phyloP scores from a whole-genome alignment of 92 coral and sea anemone species.

The Parazoanthus darwini region DNA sequence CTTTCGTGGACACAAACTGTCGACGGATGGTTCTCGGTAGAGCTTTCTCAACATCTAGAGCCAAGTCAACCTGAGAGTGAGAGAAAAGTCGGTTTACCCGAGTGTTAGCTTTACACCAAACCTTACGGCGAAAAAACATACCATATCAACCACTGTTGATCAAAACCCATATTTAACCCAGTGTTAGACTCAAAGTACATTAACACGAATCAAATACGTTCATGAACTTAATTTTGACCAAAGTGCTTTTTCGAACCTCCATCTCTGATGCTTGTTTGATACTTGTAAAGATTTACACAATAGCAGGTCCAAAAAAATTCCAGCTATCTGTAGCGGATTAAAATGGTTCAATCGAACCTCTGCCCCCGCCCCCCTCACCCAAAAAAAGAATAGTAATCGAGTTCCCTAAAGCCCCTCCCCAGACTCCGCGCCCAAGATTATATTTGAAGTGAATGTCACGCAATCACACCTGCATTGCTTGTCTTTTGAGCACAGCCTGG shows the following conservation, averaged over 20 bases:
- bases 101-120: background rate
- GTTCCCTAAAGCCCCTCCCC: too few species aligned
- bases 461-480: conserved; percentile 85
- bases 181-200: background rate
- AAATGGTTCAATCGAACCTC: too few species aligned
- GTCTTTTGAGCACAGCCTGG: conserved; percentile 85
- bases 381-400: background rate
- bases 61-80: conserved; percentile 81
- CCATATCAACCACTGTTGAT: too few species aligned
- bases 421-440: too few species aligned
- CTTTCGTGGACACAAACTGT: conserved; percentile 48
- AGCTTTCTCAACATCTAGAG: conserved; percentile 96
- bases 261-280: background rate
- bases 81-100: background rate
- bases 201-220: background rate
- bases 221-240: background rate
- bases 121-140: too few species aligned
- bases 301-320: too few species aligned
- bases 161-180: background rate
- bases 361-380: background rate
- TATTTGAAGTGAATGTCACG: background rate
- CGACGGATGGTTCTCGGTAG: conserved; percentile 79
- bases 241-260: too few species aligned
- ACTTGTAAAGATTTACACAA: too few species aligned
- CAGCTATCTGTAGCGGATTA: too few species aligned